Base-by-base conservation (phyloP, 1,140 invertebrate species). In the Papilio glaucus region DNA sequence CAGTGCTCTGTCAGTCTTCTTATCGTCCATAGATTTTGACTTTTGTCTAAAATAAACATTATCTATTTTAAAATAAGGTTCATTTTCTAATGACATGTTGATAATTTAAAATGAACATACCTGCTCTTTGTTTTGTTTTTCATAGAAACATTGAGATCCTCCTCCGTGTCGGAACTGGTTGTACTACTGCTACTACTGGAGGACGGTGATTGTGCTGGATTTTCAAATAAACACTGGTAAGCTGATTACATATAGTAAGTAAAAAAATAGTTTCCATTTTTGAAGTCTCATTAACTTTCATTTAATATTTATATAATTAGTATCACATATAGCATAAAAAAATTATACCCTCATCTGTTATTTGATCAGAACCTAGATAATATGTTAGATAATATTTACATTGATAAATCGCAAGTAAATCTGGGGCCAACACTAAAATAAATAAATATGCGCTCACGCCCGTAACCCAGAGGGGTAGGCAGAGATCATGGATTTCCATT, bases 101-200 rank as follows among this genome's bases (percentile, higher is more conserved):
- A 5, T 21, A 65, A 15, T n/a, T 38, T 33, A 10, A 38, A 6
- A 42, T 39, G 21, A 62, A 49, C 83, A 76, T 65, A 93, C 92
- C 91, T 89, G 72, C 91, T 89, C 84, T 94, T 94, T 5, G 87
- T 92, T 74, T 93, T 94, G 76, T 94, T 94, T 79, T 94, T 93
- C 85, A 94, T 93, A 61, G 93, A 93, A 13, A 94, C 93, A 86
- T 94, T 94, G 39, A 94, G 87, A 70, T 94, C 92, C 73, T 93
- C 92, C 74, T 93, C 91, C 3, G 89, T 89, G 26, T 92, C 88
- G 0, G 91, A 91, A 69, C 86, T 88, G 1, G 87, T 79, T 1
- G 86, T 89, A 68, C 88, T 93, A 61, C 85, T 87, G 74, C 86
- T 92, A 41, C 85, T 91, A 38, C 82, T 88, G 57, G 79, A 89